Percentiles rank a stretch among this genome's conserved stretches.
Conservation (phyloP, 2,113 vertebrate species). For the Progne subis region DNA sequence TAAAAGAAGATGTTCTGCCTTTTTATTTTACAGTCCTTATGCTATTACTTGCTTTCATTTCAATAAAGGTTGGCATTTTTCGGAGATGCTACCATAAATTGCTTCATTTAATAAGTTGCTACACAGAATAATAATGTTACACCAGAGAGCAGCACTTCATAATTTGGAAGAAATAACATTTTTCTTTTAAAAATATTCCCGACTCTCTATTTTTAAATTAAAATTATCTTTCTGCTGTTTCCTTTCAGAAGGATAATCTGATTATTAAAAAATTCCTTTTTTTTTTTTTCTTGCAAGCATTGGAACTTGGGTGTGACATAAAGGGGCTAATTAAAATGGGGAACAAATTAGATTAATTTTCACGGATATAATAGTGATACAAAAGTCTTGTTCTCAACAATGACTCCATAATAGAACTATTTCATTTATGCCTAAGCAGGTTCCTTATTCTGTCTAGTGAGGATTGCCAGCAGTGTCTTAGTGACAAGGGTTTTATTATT, state of each 20-base stretch:
- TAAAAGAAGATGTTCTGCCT: constrained; percentile 70
- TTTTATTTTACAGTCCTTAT: constrained; percentile 70
- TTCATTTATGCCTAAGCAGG: constrained; percentile 45
- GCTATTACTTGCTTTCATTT: constrained; percentile 72
- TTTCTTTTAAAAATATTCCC: constrained; percentile 15
- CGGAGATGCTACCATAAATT: constrained; percentile 70
- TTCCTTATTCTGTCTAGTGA: constrained; percentile 8
- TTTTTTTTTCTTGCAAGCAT: background rate
- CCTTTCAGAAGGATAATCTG: constrained; percentile 18
- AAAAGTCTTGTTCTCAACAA: constrained; percentile 35
- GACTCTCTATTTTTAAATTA: constrained; percentile 43
- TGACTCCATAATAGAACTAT: constrained; percentile 13
- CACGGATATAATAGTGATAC: background rate
- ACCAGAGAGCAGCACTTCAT: constrained; percentile 58
- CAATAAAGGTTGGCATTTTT: constrained; percentile 70
- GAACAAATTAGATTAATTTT: constrained; percentile 47
- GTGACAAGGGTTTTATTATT: constrained; percentile 53
- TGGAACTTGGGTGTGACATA: background rate
- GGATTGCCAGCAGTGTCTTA: constrained; percentile 15
- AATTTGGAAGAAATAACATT: constrained; percentile 62
- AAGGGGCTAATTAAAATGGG: constrained; percentile 47
- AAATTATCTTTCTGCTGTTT: constrained; percentile 26
- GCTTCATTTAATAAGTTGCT: constrained; percentile 73
- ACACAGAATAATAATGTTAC: constrained; percentile 72
- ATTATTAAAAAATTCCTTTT: background rate